Base-by-base conservation (phyloP, 1,140 invertebrate species). In the Pseudoatta argentina region DNA sequence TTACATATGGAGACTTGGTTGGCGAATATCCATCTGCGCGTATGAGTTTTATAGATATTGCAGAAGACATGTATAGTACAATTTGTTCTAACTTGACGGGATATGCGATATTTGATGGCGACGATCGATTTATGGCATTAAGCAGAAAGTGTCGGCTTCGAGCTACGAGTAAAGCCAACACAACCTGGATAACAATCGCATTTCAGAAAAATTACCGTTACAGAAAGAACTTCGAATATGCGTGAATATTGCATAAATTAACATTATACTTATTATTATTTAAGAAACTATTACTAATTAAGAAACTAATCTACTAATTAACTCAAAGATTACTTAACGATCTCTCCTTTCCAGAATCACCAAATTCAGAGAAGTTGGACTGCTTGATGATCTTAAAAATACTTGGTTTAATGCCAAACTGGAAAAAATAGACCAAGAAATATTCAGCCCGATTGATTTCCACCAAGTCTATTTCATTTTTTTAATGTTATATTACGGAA, bases 401-500 rank as follows among this genome's bases (percentile, higher is more conserved):
- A 66, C 63, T 39, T 93, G 92, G 92, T 14, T 93, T 1, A 34
- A 86, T 21, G 64, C 8, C 59, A 87, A 39, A 64, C 0, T 64
- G 0, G 44, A 85, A 0, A 27, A 87, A 16, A 66, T 16, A 5
- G 12, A 75, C 0, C 12, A 51, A 0, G 21, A 12, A 27, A n/a
- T 24, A 6, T 88, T 87, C 61, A 73, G 87, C 12, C 78, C 61
- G 18, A 89, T 93, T 39, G 88, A 90, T n/a, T 63, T 92, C 0
- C 0, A 51, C 16, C 92, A 93, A 88, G 89, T 92, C 0, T 69
- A 89, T 21, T 16, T 92, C 0, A 90, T 91, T 48, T 88, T 92
- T 51, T 14, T 44, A 0, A 85, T 92, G 27, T 10, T 86, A 0
- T 57, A 57, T 21, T 24, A 24, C 10, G 91, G 91, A 44, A 1